phyloP scores from a whole-genome alignment of 2,797 vertebrate genomes.

The Gallirallus australis region DNA sequence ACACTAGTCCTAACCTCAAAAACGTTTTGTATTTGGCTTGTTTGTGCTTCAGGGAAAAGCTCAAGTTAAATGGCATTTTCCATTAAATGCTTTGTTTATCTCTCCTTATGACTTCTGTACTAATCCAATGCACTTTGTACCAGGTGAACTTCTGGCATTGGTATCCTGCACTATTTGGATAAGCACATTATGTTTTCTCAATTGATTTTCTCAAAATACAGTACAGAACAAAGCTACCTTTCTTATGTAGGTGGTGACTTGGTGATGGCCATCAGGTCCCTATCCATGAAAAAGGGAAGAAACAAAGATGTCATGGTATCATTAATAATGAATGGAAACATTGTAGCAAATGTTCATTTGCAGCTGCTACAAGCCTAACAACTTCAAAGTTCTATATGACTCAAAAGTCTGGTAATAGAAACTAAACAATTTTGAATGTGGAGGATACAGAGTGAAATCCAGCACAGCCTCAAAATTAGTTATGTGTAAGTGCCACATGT shows the following conservation, averaged over 20 bases:
- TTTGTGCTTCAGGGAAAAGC: neutral
- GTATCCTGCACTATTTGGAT: neutral
- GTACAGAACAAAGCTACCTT: neutral
- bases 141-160: neutral
- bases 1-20: neutral
- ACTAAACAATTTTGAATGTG: neutral
- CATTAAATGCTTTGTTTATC: neutral
- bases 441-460: neutral
- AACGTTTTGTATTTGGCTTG: neutral
- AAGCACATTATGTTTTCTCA: neutral
- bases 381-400: neutral
- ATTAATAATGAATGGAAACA: no score
- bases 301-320: no score
- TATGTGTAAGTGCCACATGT: neutral
- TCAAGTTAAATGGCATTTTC: neutral
- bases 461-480: neutral
- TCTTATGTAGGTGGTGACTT: neutral
- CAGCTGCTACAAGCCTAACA: neutral
- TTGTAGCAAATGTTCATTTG: no score
- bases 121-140: neutral
- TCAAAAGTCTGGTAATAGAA: neutral
- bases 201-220: neutral
- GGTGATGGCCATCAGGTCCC: neutral
- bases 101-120: neutral
- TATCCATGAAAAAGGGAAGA: neutral